Conservation (phyloP, 2,888 invertebrate genomes). For the Caenorhabditis sp. region DNA sequence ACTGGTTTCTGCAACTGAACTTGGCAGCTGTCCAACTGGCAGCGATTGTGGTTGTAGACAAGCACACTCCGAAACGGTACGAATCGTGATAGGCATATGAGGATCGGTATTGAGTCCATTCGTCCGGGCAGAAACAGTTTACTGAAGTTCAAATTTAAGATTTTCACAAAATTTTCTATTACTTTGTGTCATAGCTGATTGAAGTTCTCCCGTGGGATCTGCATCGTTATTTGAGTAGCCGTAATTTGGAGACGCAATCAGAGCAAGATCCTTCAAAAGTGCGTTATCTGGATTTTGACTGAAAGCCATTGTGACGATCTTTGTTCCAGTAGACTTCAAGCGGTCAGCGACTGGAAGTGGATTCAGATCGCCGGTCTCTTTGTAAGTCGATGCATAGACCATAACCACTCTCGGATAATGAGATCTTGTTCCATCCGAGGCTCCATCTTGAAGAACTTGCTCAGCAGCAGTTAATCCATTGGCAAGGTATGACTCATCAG, state of each 20-base stretch:
- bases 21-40: slow-evolving; percentile 40
- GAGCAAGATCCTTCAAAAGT: neutral
- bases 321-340: slow-evolving; percentile 15
- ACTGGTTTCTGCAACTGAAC: slow-evolving; percentile 27
- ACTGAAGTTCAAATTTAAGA: slow-evolving; percentile 6
- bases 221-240: neutral
- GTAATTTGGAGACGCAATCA: slow-evolving; percentile 28
- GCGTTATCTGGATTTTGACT: slow-evolving; percentile 6
- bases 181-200: slow-evolving; percentile 18
- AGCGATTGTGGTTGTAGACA: neutral
- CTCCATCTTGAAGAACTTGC: slow-evolving; percentile 10
- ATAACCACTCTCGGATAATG: slow-evolving; percentile 45
- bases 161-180: neutral
- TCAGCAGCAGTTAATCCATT: slow-evolving; percentile 41
- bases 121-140: slow-evolving; percentile 57
- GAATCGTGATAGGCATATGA: neutral
- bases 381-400: slow-evolving; percentile 49
- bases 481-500: neutral
- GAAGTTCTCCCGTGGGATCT: neutral
- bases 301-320: slow-evolving; percentile 27
- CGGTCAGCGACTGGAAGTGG: slow-evolving; percentile 23
- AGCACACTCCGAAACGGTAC: slow-evolving; percentile 35
- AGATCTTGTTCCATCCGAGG: neutral
- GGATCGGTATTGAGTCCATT: slow-evolving; percentile 37
- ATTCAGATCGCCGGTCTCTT: slow-evolving; percentile 26